A percentile compares a stretch with the other conserved stretches of the same genome.
Conservation (phyloP, 2,797 vertebrate species). For the Anabacerthia variegaticeps region DNA sequence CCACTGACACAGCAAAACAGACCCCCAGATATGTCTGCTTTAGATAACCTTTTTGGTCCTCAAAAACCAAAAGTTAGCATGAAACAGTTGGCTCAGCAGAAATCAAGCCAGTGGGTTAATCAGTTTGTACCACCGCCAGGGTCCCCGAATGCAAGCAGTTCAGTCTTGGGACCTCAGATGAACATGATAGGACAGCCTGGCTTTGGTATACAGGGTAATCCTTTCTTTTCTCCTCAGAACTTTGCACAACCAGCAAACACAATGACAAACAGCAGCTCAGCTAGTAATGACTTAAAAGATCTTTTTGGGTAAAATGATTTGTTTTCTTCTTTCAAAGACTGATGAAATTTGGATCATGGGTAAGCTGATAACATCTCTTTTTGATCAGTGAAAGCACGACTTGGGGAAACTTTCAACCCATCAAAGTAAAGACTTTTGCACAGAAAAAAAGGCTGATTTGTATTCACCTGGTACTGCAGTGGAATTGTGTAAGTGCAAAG, state of each 20-base stretch:
- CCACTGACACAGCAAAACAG: constrained; percentile 75
- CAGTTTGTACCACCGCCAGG: constrained; percentile 85
- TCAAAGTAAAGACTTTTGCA: constrained; percentile 34
- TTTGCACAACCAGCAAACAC: constrained; percentile 87
- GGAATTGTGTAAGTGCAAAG: constrained; percentile 31
- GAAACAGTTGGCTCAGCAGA: constrained; percentile 90
- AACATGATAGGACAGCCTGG: constrained; percentile 78
- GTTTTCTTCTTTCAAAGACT: constrained; percentile 53
- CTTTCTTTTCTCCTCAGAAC: constrained; percentile 96
- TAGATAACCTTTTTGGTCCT: constrained; percentile 91
- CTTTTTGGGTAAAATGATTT: constrained; percentile 87
- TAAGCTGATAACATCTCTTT: constrained; percentile 68
- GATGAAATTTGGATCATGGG: constrained; percentile 66
- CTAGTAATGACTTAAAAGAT: constrained; percentile 96
- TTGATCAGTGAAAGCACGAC: constrained; percentile 42
- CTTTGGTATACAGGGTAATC: constrained; percentile 96
- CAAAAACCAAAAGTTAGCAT: constrained; percentile 94
- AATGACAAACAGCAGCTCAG: constrained; percentile 87
- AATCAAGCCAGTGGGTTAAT: constrained; percentile 87
- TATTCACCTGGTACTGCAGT: constrained; percentile 30
- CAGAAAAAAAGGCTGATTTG: constrained; percentile 27
- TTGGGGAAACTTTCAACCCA: constrained; percentile 36
- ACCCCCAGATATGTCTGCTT: constrained; percentile 86
- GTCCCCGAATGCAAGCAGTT: constrained; percentile 72
- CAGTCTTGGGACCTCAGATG: constrained; percentile 76